These are phyloP conservation scores for Pangasius mekongensis DNA, from an alignment of 2,797 vertebrate genomes.

Conservation along the genomic window DNA sequence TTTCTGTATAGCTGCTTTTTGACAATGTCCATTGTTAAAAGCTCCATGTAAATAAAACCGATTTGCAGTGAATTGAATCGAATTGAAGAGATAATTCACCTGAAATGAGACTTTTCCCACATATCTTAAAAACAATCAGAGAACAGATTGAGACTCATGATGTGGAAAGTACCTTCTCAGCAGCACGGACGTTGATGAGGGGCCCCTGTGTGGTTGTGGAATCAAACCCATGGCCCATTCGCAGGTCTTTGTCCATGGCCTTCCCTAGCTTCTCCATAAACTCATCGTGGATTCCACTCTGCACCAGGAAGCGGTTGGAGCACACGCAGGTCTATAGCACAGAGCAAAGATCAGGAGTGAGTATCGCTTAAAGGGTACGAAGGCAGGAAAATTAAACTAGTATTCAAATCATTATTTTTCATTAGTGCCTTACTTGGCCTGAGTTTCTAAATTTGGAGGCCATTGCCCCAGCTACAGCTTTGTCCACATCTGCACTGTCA, in stretches of 20 bases:
- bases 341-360: not conserved
- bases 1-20: not conserved
- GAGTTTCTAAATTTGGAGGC: constrained; percentile 92
- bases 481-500: constrained; percentile 86
- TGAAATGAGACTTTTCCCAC: not conserved
- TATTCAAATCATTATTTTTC: not conserved
- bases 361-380: not conserved
- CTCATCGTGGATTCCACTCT: constrained; percentile 84
- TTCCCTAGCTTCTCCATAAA: constrained; percentile 85
- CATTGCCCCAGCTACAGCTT: constrained; percentile 88
- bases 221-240: constrained; percentile 85
- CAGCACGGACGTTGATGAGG: constrained; percentile 88
- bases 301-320: constrained; percentile 92
- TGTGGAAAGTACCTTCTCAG: constrained; percentile 84
- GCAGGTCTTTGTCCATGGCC: constrained; percentile 83
- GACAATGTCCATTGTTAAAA: not conserved
- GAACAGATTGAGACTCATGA: not conserved
- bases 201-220: constrained; percentile 90
- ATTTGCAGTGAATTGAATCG: not conserved
- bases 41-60: not conserved
- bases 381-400: not conserved
- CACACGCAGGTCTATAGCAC: constrained; percentile 88
- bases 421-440: constrained; percentile 81
- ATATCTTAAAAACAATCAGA: not conserved
- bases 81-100: not conserved